Conservation (phyloP, 2,888 invertebrate species). For the Carpatolechia fugitivella region DNA sequence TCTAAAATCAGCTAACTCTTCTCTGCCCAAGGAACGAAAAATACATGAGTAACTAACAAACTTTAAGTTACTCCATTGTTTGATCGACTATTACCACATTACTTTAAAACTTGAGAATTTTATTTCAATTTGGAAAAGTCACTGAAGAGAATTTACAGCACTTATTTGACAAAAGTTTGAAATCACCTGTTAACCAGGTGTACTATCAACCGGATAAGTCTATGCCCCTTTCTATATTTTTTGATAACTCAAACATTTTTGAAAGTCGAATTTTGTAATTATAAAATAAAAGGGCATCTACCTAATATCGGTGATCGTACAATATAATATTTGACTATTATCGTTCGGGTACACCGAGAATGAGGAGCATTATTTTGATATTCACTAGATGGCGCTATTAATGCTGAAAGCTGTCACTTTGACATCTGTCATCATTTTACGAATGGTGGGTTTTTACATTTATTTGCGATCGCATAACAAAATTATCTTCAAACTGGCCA, state of each 20-base stretch:
- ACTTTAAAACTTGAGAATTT: no score
- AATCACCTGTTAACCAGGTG: neutral
- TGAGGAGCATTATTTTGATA: neutral
- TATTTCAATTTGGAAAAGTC: no score
- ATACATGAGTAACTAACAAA: no score
- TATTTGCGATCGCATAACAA: no score
- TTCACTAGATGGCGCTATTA: neutral
- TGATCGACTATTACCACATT: no score
- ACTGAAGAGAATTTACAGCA: no score
- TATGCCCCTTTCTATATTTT: neutral
- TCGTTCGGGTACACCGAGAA: constrained; percentile 51
- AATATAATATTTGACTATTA: constrained; percentile 43
- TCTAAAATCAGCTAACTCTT: no score
- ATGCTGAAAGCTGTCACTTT: neutral
- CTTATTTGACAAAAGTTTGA: neutral
- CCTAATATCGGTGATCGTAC: constrained; percentile 20
- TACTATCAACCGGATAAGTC: constrained; percentile 2
- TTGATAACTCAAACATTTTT: neutral
- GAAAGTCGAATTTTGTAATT: neutral
- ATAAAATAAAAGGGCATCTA: neutral
- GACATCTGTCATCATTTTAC: neutral
- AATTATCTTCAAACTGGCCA: no score
- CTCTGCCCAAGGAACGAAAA: no score
- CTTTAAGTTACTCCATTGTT: no score
- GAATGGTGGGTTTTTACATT: no score